Conservation (phyloP, 2,113 vertebrate species). For the Chaetura pelagica region DNA sequence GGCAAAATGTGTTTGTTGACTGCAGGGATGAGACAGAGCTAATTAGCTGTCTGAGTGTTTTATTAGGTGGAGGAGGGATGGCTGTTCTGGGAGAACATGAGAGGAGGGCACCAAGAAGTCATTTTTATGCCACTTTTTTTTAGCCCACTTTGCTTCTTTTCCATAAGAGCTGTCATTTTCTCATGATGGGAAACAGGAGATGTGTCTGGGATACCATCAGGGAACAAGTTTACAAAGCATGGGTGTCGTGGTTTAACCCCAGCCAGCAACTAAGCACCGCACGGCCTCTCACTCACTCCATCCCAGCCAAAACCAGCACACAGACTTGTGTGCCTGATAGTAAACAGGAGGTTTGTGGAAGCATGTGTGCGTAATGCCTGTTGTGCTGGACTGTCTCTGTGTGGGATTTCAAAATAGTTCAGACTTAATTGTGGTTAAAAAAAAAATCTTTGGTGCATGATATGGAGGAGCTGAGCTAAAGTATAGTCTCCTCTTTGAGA, state of each 20-base stretch:
- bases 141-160: background rate
- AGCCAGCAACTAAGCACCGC: too few species aligned
- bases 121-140: background rate
- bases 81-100: background rate
- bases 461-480: constrained; percentile 20
- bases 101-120: background rate
- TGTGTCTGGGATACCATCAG: background rate
- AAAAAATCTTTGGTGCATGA: background rate
- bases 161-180: background rate
- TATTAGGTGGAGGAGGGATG: background rate
- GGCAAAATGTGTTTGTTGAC: background rate
- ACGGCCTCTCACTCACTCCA: too few species aligned
- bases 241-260: background rate
- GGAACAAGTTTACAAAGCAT: background rate
- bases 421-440: constrained; percentile 21
- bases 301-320: too few species aligned
- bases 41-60: background rate
- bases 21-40: background rate
- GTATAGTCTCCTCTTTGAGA: background rate
- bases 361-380: background rate
- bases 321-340: background rate
- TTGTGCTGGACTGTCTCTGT: background rate
- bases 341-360: constrained; percentile 40
- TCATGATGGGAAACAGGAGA: background rate
- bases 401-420: constrained; percentile 48